Evolutionary conservation across 1,140 invertebrate genomes (phyloP).

Genomic region (Parapsyche elsis): DNA sequence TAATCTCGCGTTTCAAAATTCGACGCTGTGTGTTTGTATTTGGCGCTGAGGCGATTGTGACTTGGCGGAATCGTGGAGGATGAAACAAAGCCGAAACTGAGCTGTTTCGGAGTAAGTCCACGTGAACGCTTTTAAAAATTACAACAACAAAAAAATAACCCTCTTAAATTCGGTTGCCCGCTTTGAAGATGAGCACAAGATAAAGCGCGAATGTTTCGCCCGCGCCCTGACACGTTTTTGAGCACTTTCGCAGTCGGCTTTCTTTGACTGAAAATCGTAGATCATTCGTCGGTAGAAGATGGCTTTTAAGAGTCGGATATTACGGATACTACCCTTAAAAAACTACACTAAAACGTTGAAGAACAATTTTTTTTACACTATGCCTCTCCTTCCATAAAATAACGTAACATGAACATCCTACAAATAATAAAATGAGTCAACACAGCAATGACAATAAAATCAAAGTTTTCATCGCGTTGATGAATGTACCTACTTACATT

Average conservation of each 20-base stretch:
- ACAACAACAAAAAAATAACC: conserved; percentile 25
- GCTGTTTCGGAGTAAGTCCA: not conserved
- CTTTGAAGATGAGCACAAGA: conserved; percentile 43
- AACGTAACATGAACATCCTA: too few species aligned
- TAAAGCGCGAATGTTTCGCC: conserved; percentile 45
- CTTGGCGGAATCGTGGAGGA: conserved; percentile 16
- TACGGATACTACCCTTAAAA: too few species aligned
- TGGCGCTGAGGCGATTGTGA: conserved; percentile 34
- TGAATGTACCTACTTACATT: too few species aligned
- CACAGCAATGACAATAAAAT: too few species aligned
- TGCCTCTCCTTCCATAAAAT: too few species aligned
- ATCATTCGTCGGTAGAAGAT: conserved; percentile 4
- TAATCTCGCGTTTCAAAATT: conserved; percentile 34
- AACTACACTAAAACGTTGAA: too few species aligned
- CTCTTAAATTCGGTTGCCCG: conserved; percentile 38
- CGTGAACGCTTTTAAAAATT: conserved; percentile 24
- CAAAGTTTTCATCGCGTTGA: too few species aligned
- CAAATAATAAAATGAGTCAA: too few species aligned
- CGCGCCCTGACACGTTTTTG: conserved; percentile 33
- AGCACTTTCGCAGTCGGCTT: conserved; percentile 36
- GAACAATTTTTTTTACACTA: too few species aligned
- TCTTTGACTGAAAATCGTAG: conserved; percentile 33
- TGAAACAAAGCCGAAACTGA: conserved; percentile 34
- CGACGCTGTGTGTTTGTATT: conserved; percentile 26
- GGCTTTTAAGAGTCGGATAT: not conserved